phyloP scores from a whole-genome alignment of 2,888 invertebrate genomes.

The Cantharis lateralis region DNA sequence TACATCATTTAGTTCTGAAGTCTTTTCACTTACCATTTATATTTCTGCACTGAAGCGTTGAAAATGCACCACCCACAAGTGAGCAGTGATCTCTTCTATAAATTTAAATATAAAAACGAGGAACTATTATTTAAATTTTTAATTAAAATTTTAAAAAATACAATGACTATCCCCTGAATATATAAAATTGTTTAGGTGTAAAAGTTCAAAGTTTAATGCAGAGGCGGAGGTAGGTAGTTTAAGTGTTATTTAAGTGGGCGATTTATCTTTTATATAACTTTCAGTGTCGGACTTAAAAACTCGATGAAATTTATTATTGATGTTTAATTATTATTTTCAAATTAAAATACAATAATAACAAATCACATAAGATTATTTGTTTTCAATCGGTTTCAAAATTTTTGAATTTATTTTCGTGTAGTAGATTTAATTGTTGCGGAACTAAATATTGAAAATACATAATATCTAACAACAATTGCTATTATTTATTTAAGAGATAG shows the following conservation, averaged over 20 bases:
- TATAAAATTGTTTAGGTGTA: slow-evolving; percentile 6
- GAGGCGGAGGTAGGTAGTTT: slow-evolving; percentile 15
- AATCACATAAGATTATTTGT: too few species aligned
- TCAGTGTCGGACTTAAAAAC: neutral
- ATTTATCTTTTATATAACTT: neutral
- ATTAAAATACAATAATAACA: neutral
- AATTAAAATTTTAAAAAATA: slow-evolving; percentile 1
- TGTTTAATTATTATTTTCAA: neutral
- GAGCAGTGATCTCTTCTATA: neutral
- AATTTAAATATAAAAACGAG: neutral
- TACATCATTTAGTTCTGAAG: neutral
- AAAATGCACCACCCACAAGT: neutral
- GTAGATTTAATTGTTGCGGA: too few species aligned
- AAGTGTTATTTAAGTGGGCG: slow-evolving; percentile 18
- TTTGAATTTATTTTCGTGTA: too few species aligned
- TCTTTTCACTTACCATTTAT: neutral
- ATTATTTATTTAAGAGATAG: neutral
- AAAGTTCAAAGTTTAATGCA: slow-evolving; percentile 15
- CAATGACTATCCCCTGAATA: slow-evolving; percentile 4
- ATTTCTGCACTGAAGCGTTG: neutral
- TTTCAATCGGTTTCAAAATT: too few species aligned
- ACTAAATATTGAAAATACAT: too few species aligned
- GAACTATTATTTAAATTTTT: neutral
- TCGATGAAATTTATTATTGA: neutral
- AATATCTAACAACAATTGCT: neutral